Evolutionary conservation across 1,140 invertebrate species (phyloP), one percentile per base, ranked within the genome.

Genomic region (Lutraria rhynchaena): DNA sequence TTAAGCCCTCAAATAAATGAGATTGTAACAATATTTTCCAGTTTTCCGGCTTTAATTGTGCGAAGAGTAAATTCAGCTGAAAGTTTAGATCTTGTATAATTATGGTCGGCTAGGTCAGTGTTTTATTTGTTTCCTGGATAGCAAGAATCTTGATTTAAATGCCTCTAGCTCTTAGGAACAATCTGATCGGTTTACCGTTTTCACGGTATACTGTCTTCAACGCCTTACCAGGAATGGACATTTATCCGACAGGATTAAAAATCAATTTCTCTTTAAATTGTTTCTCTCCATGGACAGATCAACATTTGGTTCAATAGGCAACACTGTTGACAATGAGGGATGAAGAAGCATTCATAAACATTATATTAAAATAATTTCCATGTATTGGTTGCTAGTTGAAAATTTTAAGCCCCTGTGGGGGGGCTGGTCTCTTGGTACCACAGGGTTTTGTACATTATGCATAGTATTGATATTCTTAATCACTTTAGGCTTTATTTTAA

Each of bases 261-360:
- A 77, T 77, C 74, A 77, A 77, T 77, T 77, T 77, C 74, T 77
- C 74, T 77, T 77, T 65, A 77, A 77, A 77, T 65, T 53, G 58
- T 37, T 15, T 41, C 37, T 77, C 44, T 65, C 60, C 1, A 22
- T 65, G 41, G 74, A 33, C 24, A 44, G 60, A 51, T 63, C 60
- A 49, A 9, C 41, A 35, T 63, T 53, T 63, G 5, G 44, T 51
- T 49, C 22, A 37, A 53, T 24, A 65, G 44, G 1, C 37, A 19
- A 4, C 46, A n/a, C 51, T n/a, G 29, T 60, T 41, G 46, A 41
- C n/a, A 4, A 27, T 55, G 7, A 7, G 5, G 37, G 37, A 41
- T 41, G n/a, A n/a, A n/a, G n/a, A n/a, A n/a, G n/a, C n/a, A n/a
- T n/a, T n/a, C n/a, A n/a, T n/a, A n/a, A n/a, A n/a, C n/a, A n/a